A percentile compares a stretch with the other conserved stretches of the same genome.
These are phyloP conservation scores for Panulirus ornatus DNA, from an alignment of 1,140 invertebrate species.

Conservation along the genomic window DNA sequence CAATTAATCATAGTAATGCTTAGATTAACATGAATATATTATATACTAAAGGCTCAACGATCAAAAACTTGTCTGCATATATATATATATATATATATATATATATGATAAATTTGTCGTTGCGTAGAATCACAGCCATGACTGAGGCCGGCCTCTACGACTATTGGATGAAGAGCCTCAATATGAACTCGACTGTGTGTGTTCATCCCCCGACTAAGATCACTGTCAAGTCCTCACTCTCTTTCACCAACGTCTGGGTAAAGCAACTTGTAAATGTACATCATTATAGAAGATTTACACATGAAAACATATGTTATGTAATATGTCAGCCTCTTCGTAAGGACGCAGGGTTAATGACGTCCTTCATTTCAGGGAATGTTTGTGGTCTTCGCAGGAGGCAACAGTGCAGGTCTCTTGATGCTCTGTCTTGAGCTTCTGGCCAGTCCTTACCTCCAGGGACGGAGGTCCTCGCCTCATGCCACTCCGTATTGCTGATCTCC, in stretches of 20 bases:
- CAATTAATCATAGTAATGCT: background rate
- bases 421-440: background rate
- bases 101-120: background rate
- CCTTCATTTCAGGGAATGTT: conserved; percentile 17
- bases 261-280: background rate
- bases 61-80: background rate
- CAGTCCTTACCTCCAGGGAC: no score
- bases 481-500: no score
- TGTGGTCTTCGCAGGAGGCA: conserved; percentile 10
- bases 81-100: background rate
- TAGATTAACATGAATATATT: background rate
- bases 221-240: conserved; percentile 23
- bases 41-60: background rate
- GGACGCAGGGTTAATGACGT: no score
- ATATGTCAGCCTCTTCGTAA: no score
- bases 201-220: background rate
- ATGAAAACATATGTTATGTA: background rate
- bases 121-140: background rate
- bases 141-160: conserved; percentile 36
- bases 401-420: background rate
- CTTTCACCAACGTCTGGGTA: conserved; percentile 35
- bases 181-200: conserved; percentile 14
- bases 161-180: conserved; percentile 22
- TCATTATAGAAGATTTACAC: background rate
- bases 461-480: no score